phyloP scores from a whole-genome alignment of 35 echinoderm and acorn worm genomes.

The Heliocidaris erythrogramma region DNA sequence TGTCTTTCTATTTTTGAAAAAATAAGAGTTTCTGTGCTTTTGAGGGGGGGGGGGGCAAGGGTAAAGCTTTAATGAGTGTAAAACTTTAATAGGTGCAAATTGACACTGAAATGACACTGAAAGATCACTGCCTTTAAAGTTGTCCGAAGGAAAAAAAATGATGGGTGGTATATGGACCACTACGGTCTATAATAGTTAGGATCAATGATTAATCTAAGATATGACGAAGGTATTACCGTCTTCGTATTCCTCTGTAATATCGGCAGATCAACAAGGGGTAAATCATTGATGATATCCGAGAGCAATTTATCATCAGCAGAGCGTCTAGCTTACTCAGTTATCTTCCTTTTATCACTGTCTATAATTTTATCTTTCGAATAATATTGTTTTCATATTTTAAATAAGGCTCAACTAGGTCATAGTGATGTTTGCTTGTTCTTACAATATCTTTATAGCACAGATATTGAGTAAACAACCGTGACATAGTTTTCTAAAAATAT shows the following conservation, averaged over 20 bases:
- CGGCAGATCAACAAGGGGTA: not conserved
- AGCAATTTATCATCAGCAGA: not conserved
- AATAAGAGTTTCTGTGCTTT: too few species aligned
- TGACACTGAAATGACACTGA: too few species aligned
- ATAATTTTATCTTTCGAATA: not conserved
- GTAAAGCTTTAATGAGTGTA: too few species aligned
- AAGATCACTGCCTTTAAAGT: too few species aligned
- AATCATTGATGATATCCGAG: constrained; percentile 12
- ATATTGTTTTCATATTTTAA: not conserved
- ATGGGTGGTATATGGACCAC: too few species aligned
- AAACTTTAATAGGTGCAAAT: too few species aligned
- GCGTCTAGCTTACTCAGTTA: not conserved
- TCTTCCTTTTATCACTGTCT: not conserved
- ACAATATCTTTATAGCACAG: not conserved
- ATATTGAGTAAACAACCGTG: not conserved
- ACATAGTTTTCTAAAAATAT: not conserved
- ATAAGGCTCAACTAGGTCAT: not conserved
- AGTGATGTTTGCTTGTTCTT: not conserved
- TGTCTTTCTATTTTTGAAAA: too few species aligned
- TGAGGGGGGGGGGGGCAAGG: too few species aligned
- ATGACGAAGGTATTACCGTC: not conserved
- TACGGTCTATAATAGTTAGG: not conserved
- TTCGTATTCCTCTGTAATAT: not conserved
- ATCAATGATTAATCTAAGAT: constrained; percentile 35
- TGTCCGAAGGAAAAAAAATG: too few species aligned